phyloP scores from a whole-genome alignment of 2,888 invertebrate genomes.

The Philereme transversata region DNA sequence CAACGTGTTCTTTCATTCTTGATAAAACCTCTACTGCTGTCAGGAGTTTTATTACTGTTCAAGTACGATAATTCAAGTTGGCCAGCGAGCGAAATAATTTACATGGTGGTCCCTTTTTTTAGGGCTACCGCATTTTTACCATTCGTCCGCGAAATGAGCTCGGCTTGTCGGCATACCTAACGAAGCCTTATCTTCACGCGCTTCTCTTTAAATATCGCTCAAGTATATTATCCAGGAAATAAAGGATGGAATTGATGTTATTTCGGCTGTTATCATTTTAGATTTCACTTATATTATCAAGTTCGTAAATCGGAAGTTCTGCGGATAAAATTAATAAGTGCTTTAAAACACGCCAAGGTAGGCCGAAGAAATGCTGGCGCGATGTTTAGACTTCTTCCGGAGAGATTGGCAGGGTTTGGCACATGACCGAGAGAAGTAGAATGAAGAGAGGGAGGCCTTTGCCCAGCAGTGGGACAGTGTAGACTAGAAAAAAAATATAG shows the following conservation, averaged over 20 bases:
- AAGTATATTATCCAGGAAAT: constrained; percentile 42
- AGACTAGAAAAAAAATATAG: too few relatives aligned
- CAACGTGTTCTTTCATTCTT: constrained; percentile 72
- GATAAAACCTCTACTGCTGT: constrained; percentile 72
- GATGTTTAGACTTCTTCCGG: too few relatives aligned
- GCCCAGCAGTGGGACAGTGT: too few relatives aligned
- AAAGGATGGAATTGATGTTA: constrained; percentile 34
- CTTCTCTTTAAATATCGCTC: constrained; percentile 43
- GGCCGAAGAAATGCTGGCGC: too few relatives aligned
- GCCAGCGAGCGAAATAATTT: constrained; percentile 73
- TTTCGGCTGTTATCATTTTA: constrained; percentile 20
- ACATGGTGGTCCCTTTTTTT: constrained; percentile 73
- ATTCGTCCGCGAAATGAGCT: constrained; percentile 45
- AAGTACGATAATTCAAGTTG: constrained; percentile 73
- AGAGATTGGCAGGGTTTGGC: too few relatives aligned
- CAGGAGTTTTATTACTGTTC: constrained; percentile 74
- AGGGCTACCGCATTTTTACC: constrained; percentile 69
- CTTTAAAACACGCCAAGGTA: too few relatives aligned
- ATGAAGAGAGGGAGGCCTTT: too few relatives aligned
- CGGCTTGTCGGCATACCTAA: constrained; percentile 39
- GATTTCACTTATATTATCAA: constrained; percentile 12
- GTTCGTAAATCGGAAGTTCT: constrained; percentile 19
- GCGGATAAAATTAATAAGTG: constrained; percentile 2
- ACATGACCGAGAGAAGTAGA: too few relatives aligned
- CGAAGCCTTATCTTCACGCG: constrained; percentile 47